Base-by-base conservation (phyloP, 2,888 invertebrate species). In the Polymixis lichenea region DNA sequence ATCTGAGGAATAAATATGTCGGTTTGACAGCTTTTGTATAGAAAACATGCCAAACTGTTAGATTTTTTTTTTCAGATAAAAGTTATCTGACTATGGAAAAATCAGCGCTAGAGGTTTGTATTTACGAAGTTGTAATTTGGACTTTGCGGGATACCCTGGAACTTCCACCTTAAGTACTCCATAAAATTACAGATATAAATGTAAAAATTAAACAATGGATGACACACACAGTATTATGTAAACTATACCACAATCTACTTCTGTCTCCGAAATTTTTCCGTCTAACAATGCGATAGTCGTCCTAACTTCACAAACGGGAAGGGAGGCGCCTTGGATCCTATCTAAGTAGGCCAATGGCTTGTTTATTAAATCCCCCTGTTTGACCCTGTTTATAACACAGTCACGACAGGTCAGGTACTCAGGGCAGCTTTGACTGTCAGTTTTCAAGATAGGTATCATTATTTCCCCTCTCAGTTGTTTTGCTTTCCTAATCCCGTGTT, bases 331-430 rank as follows among this genome's bases (percentile, higher is more conserved):
- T 80, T 69, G 75, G 77, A 85, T 89, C 88, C 90, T 91, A 86
- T 86, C 89, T 88, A 93, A 91, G 84, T 93, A 86, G 94, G 93
- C 90, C 92, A 91, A 88, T 85, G 72, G 80, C 85, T 87, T 88
- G 88, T 91, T 91, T 91, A 92, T 91, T 90, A 91, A 91, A 86
- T 84, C 86, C 91, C 90, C 82, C 67, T 78, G 82, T 80, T 84
- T 88, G 89, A 90, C 90, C 90, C 88, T 90, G 85, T 91, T 91
- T 87, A 78, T 82, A 84, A 80, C 80, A 77, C 78, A 82, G 80
- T 77, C 84, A 85, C 83, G 85, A 82, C 86, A 79, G 81, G 84
- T 81, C 85, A 81, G 81, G 78, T 80, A 77, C 70, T 76, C 60
- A 28, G 62, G 66, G 67, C 60, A 75, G 65, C 62, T 55, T 72